Conservation (phyloP, 2,797 vertebrate species). For the Prunella strophiata region DNA sequence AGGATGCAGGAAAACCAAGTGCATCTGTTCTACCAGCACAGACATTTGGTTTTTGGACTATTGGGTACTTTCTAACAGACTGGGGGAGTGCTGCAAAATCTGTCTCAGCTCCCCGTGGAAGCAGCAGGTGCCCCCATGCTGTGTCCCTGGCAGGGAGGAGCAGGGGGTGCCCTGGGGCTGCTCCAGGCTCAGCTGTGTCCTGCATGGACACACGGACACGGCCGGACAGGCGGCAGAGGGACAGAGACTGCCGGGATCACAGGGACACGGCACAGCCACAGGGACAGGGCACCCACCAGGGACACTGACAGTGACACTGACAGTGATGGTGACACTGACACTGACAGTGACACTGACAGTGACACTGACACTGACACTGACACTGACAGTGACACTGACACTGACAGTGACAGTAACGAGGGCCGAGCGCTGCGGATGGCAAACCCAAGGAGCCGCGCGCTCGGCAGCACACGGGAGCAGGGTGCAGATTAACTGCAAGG, state of each 20-base stretch:
- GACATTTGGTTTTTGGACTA: background rate
- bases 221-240: background rate
- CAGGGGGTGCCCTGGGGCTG: background rate
- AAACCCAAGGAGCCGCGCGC: background rate
- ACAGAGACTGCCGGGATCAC: background rate
- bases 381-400: background rate
- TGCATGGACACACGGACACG: background rate
- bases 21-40: background rate
- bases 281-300: background rate
- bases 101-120: background rate
- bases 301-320: too few species aligned
- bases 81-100: background rate
- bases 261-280: accelerated
- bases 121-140: background rate
- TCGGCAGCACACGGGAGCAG: background rate
- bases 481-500: conserved; percentile 31
- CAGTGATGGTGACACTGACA: too few species aligned
- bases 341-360: too few species aligned
- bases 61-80: background rate
- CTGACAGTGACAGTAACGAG: background rate
- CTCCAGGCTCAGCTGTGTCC: background rate
- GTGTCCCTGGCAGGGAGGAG: background rate
- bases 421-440: background rate
- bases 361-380: background rate
- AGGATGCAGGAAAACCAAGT: background rate